These are phyloP conservation scores for Tineola bisselliella DNA, from an alignment of 2,888 invertebrate genomes.

Conservation along the genomic window DNA sequence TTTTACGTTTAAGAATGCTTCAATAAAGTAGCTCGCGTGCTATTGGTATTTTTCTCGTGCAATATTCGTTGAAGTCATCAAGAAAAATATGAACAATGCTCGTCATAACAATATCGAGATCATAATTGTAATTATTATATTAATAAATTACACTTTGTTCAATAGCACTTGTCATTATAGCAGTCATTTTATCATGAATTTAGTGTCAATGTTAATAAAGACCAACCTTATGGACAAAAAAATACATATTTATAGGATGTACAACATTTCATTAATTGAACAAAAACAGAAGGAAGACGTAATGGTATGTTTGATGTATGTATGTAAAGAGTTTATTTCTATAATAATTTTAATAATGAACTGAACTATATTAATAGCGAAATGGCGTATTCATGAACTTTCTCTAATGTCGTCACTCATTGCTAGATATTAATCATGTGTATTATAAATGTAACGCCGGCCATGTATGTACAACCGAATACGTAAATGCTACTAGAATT, in stretches of 20 bases:
- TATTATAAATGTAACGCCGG: too few relatives aligned
- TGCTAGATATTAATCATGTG: too few relatives aligned
- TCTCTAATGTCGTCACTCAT: too few relatives aligned
- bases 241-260: neutral
- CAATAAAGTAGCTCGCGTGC: neutral
- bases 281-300: too few relatives aligned
- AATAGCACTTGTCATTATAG: neutral
- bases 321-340: too few relatives aligned
- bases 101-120: neutral
- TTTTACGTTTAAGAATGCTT: neutral
- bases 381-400: too few relatives aligned
- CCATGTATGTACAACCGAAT: too few relatives aligned
- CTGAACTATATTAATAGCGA: too few relatives aligned
- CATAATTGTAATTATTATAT: neutral
- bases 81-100: neutral
- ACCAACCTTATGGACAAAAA: neutral
- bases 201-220: neutral
- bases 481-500: too few relatives aligned
- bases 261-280: too few relatives aligned
- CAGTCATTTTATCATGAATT: neutral
- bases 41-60: neutral
- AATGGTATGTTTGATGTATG: too few relatives aligned
- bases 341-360: too few relatives aligned
- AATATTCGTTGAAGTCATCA: neutral
- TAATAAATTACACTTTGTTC: neutral